Evolutionary conservation across 2,888 invertebrate genomes (phyloP).

Genomic region (Volucella inflata): DNA sequence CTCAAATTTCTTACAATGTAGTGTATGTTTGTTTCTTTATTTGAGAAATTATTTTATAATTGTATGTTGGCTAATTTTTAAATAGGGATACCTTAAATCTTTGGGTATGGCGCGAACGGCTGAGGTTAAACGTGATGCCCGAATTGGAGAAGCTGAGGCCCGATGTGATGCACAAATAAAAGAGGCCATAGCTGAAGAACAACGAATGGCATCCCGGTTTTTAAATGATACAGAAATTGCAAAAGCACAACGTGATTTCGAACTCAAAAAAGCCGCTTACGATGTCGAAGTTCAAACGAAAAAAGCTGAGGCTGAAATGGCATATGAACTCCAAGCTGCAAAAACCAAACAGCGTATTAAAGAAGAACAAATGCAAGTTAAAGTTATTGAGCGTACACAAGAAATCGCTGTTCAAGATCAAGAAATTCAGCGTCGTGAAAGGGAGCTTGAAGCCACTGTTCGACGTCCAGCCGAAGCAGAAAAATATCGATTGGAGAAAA

Average conservation of each 20-base stretch:
- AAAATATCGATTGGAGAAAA: conserved; percentile 93
- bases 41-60: not conserved
- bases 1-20: too few relatives aligned
- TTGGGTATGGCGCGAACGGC: conserved; percentile 97
- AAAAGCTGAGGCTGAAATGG: conserved; percentile 95
- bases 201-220: conserved; percentile 96
- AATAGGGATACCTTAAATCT: conserved; percentile 91
- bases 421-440: conserved; percentile 95
- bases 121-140: conserved; percentile 97
- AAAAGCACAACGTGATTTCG: conserved; percentile 97
- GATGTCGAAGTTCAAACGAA: conserved; percentile 98
- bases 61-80: conserved; percentile 8
- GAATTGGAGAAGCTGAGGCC: conserved; percentile 98
- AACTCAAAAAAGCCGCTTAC: conserved; percentile 97
- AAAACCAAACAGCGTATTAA: conserved; percentile 98
- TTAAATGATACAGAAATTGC: conserved; percentile 98
- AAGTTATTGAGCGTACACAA: conserved; percentile 95
- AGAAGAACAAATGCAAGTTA: conserved; percentile 98
- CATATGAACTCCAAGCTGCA: conserved; percentile 96
- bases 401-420: conserved; percentile 98
- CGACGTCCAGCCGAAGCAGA: conserved; percentile 98
- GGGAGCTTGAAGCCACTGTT: conserved; percentile 96
- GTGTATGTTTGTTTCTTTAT: too few relatives aligned
- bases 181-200: conserved; percentile 98
- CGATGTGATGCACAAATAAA: conserved; percentile 90